Base-by-base conservation (phyloP, 1,140 invertebrate species). In the Leptinotarsa defecta region DNA sequence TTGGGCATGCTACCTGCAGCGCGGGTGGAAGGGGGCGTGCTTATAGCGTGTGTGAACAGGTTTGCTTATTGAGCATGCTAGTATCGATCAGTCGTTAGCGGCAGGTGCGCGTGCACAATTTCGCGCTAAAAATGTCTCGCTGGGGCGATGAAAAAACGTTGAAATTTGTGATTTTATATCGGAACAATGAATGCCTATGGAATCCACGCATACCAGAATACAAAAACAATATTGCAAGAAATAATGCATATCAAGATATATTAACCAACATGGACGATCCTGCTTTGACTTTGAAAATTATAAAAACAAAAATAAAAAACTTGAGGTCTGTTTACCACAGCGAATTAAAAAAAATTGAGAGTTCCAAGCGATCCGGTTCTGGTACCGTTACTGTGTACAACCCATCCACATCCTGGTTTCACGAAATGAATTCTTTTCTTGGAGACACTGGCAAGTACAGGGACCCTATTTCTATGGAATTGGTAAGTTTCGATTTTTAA, bases 291-390 rank as follows among this genome's bases (percentile, higher is more conserved):
- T 11, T 69, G 61, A 15, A 15, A 19, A 64, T 73, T 15, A 34
- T 74, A 57, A 73, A 76, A 76, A 73, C 67, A 19, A 73, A 76
- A 76, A 76, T 76, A 68, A 48, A 48, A 43, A 43, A 15, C 15
- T 61, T 76, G 48, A n/a, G 71, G 63, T 72, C 74, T 27, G 71
- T 68, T 48, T 70, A 75, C 20, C 11, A 13, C 11, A 49, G 65
- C 71, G 74, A 75, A 57, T 15, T 22, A 64, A 81, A 82, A 77
- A 86, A 86, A 77, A 74, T 83, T 17, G 71, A 71, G 61, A 67
- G 80, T 3, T 81, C 79, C 8, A 68, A 63, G 62, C 74, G 68
- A 75, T 79, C 76, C 20, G 82, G 83, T n/a, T 52, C 67, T 43
- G 70, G 68, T 11, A 62, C 52, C 11, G 82, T 80, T 11, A 34